phyloP scores from a whole-genome alignment of 2,888 invertebrate species.

The Drosophila neoperkinsi region DNA sequence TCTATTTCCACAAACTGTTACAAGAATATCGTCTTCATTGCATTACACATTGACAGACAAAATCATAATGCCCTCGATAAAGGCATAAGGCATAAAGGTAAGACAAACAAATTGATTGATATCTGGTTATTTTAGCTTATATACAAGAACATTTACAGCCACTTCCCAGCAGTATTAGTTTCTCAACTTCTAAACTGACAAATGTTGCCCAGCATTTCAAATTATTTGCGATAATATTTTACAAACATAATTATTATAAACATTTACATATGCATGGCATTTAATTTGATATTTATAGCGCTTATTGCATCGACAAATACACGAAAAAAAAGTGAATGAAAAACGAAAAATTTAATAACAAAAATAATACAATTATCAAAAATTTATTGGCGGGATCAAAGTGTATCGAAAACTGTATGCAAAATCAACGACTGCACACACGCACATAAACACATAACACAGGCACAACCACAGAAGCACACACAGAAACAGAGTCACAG shows the following conservation, averaged over 20 bases:
- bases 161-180: not conserved
- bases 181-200: not conserved
- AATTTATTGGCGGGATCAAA: constrained; percentile 78
- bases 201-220: constrained; percentile 5
- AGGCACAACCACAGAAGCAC: not conserved
- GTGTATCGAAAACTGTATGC: constrained; percentile 80
- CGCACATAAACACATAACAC: constrained; percentile 10
- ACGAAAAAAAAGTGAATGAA: constrained; percentile 55
- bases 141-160: not conserved
- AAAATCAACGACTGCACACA: constrained; percentile 42
- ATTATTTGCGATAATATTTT: constrained; percentile 27
- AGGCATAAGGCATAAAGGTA: not conserved
- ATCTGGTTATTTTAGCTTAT: not conserved
- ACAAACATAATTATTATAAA: constrained; percentile 40
- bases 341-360: constrained; percentile 57
- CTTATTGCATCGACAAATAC: constrained; percentile 74
- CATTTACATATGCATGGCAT: constrained; percentile 53
- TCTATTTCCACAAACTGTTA: not conserved
- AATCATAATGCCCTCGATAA: not conserved
- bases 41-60: not conserved
- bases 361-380: constrained; percentile 80
- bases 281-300: constrained; percentile 78
- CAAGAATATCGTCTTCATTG: not conserved
- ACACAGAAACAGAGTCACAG: constrained; percentile 3
- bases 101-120: not conserved